Conservation (phyloP, 2,797 vertebrate genomes). For the Falco columbarius region DNA sequence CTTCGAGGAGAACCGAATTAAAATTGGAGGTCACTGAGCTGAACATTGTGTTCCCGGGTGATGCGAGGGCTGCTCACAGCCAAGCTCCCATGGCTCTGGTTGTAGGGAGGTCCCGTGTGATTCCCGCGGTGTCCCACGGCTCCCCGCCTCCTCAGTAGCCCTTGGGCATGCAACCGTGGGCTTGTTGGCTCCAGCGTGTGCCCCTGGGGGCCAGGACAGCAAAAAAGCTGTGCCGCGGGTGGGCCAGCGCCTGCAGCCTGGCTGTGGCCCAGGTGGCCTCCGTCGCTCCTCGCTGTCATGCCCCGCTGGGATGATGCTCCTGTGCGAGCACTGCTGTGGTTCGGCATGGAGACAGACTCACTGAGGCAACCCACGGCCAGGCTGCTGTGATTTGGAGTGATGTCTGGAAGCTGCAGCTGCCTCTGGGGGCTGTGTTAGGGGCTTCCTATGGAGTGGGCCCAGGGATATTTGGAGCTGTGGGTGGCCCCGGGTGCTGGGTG, state of each 20-base stretch:
- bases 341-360: accelerated
- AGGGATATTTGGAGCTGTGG: neutral
- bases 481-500: neutral
- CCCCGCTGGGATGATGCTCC: neutral
- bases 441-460: neutral
- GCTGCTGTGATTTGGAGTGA: neutral
- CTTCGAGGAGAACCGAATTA: slow-evolving; percentile 39
- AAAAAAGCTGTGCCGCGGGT: accelerated
- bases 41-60: slow-evolving; percentile 22
- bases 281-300: accelerated
- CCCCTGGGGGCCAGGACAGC: neutral
- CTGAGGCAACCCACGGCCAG: accelerated
- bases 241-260: accelerated
- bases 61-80: neutral
- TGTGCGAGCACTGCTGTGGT: accelerated
- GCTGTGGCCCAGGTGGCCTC: neutral
- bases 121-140: neutral
- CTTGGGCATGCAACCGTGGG: accelerated
- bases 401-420: neutral
- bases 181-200: accelerated
- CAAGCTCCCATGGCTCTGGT: neutral
- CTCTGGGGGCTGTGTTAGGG: neutral
- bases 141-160: neutral
- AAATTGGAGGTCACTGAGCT: slow-evolving; percentile 45
- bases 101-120: neutral